Base-by-base conservation (phyloP, 1,140 invertebrate species). In the Caenorhabditis briggsae region DNA sequence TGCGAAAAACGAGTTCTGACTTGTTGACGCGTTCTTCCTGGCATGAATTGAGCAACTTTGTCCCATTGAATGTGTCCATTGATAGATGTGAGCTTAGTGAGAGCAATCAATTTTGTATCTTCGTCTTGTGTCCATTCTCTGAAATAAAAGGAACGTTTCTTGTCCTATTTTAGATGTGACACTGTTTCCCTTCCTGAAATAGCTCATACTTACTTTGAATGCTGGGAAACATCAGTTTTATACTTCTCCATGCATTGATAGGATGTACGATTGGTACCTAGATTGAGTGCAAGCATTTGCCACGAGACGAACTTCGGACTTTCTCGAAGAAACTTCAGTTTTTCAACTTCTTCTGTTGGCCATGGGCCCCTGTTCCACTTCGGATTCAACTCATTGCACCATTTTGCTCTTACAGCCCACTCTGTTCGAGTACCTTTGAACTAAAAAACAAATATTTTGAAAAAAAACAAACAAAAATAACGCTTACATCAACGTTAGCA, bases 161-260 rank as follows among this genome's bases (percentile, higher is more conserved):
- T 33, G 33, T 33, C 33, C 33, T 33, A 33, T 33, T 33, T 33
- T 33, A 33, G 33, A 33, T 33, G 33, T 33, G 3, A 33, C 33
- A 33, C 33, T 33, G 33, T 33, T 33, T 33, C 33, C 33, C 33
- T 33, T 33, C 33, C 1, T 33, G 33, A 33, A 33, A 33, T 3
- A 33, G 33, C 33, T 3, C 3, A 33, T 33, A 23, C 74, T 86
- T 7, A 55, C 55, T 82, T 48, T 25, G 50, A 55, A 46, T 82
- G 48, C 46, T 85, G 64, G 14, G 90, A 91, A 14, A 93, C 85
- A 74, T 91, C 89, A 25, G 89, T 88, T 64, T 93, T 92, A 82
- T 91, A 93, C 86, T 91, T 90, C 88, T 92, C 91, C n/a, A 93
- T 78, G 85, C 92, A 93, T 59, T 93, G 92, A 64, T 90, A 93